phyloP scores from a whole-genome alignment of 2,888 invertebrate species.

The Drosophila pullipes region DNA sequence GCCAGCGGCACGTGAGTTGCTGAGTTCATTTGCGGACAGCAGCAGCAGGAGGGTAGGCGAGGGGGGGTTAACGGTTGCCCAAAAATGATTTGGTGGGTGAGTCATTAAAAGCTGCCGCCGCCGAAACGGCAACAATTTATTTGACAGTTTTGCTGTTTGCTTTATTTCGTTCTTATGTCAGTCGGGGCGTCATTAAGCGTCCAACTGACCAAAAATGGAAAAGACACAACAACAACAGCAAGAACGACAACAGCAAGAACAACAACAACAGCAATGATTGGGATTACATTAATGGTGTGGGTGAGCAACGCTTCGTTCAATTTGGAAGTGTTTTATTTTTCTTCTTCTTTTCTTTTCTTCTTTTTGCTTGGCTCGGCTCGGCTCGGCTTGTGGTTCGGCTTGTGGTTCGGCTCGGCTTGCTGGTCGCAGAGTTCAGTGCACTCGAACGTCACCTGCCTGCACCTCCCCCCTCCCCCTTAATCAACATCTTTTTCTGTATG shows the following conservation, averaged over 20 bases:
- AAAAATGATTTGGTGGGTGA: conserved; percentile 48
- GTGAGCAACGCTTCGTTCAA: conserved; percentile 36
- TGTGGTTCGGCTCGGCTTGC: conserved; percentile 2
- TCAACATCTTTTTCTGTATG: neutral
- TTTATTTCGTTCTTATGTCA: conserved; percentile 35
- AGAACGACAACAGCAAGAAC: neutral
- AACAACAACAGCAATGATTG: conserved; percentile 47
- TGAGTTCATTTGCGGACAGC: conserved; percentile 7
- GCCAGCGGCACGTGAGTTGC: conserved; percentile 66
- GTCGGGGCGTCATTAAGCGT: conserved; percentile 64
- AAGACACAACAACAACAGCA: conserved; percentile 16
- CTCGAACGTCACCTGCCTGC: conserved; percentile 50
- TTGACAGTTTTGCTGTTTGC: conserved; percentile 58
- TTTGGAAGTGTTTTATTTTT: conserved; percentile 22
- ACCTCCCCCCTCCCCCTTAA: neutral
- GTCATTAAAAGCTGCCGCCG: conserved; percentile 77
- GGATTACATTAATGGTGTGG: conserved; percentile 74
- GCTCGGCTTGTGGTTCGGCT: neutral
- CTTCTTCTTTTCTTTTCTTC: neutral
- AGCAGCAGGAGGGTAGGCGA: too few relatives aligned
- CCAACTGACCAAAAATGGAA: conserved; percentile 69
- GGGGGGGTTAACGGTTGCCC: neutral
- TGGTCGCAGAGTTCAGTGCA: conserved; percentile 59
- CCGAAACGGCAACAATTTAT: conserved; percentile 65
- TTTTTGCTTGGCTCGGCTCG: conserved; percentile 7